These are phyloP conservation scores for Jordanella pulchra DNA, from an alignment of 2,797 vertebrate genomes.

Conservation along the genomic window DNA sequence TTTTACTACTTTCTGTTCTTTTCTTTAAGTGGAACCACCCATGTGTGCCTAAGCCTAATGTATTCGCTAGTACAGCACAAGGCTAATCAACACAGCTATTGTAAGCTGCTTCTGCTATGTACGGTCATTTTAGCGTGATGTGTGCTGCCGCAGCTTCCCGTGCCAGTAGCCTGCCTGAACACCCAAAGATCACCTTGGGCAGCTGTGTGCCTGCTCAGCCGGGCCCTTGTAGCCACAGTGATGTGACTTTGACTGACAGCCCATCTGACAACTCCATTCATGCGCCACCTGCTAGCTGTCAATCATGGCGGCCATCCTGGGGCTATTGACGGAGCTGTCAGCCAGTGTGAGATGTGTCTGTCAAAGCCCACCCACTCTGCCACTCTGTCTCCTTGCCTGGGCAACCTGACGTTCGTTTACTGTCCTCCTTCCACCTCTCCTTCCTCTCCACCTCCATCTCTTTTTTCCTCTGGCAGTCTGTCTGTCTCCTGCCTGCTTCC, in stretches of 20 bases:
- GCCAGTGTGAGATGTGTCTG: slow-evolving; percentile 83
- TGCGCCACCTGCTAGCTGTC: slow-evolving; percentile 90
- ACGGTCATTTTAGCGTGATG: slow-evolving; percentile 61
- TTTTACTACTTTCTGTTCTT: neutral
- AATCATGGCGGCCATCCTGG: slow-evolving; percentile 81
- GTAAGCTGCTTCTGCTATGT: slow-evolving; percentile 31
- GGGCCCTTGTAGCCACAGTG: slow-evolving; percentile 75
- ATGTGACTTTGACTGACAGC: slow-evolving; percentile 79
- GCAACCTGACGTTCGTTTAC: slow-evolving; percentile 69
- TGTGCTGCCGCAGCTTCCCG: slow-evolving; percentile 35
- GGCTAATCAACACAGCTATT: slow-evolving; percentile 41
- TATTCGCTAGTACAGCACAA: slow-evolving; percentile 50
- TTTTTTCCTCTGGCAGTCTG: slow-evolving; percentile 52
- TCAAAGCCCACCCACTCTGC: slow-evolving; percentile 80
- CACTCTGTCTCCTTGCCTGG: slow-evolving; percentile 65
- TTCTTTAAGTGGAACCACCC: slow-evolving; percentile 46
- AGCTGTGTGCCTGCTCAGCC: slow-evolving; percentile 79
- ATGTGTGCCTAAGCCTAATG: slow-evolving; percentile 47
- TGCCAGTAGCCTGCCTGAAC: slow-evolving; percentile 70
- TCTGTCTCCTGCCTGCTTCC: slow-evolving; percentile 58
- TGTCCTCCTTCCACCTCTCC: slow-evolving; percentile 58
- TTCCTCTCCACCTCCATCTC: slow-evolving; percentile 44
- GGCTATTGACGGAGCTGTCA: slow-evolving; percentile 86
- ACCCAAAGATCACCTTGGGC: slow-evolving; percentile 84
- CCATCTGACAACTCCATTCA: slow-evolving; percentile 87